Evolutionary conservation across 2,888 invertebrate genomes (phyloP).

Genomic region (Eupithecia centaureata): DNA sequence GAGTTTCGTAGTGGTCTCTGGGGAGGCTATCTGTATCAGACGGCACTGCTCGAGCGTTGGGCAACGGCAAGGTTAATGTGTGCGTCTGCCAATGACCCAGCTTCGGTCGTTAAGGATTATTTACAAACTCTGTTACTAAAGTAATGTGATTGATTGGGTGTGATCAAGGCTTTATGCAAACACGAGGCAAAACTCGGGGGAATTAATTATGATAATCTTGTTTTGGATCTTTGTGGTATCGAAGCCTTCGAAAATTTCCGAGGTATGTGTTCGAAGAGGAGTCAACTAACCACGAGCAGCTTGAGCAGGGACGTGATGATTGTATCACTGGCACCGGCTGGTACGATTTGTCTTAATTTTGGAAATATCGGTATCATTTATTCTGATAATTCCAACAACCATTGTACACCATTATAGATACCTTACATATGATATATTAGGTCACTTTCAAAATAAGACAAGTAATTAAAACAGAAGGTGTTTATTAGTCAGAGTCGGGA

Average conservation of each 20-base stretch:
- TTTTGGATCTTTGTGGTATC: neutral
- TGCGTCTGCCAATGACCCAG: conserved; percentile 37
- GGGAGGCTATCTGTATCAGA: neutral
- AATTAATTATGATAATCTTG: conserved; percentile 10
- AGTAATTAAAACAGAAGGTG: conserved; percentile 18
- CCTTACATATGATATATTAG: too few relatives aligned
- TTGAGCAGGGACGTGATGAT: too few relatives aligned
- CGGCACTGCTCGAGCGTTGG: conserved; percentile 26
- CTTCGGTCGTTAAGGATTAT: conserved; percentile 10
- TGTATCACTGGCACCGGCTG: too few relatives aligned
- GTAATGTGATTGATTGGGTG: conserved; percentile 26
- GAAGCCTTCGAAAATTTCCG: neutral
- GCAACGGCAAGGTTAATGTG: conserved; percentile 39
- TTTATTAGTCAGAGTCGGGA: conserved; percentile 32
- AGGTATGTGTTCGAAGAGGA: neutral
- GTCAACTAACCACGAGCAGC: too few relatives aligned
- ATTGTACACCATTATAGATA: neutral
- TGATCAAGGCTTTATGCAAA: conserved; percentile 11
- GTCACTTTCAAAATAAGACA: conserved; percentile 21
- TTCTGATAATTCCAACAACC: neutral
- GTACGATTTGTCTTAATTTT: neutral
- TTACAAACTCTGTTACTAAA: conserved; percentile 10
- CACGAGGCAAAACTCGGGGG: neutral
- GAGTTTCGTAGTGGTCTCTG: neutral
- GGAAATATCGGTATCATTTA: neutral